Base-by-base conservation (phyloP, 2,113 vertebrate species). In the Mesembrinibis cayennensis region DNA sequence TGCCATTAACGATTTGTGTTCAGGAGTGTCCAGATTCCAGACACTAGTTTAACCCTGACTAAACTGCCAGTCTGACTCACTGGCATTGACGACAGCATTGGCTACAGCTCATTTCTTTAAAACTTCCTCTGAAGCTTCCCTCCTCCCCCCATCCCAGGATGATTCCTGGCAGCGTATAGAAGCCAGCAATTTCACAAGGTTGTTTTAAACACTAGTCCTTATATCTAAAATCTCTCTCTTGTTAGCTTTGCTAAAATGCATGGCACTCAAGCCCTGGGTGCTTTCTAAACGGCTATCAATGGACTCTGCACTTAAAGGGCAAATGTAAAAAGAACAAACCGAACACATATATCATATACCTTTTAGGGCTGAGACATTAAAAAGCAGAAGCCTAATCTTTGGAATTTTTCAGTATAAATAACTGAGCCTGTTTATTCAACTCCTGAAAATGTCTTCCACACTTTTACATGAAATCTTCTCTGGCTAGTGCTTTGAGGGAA, bases 401-500 rank as follows among this genome's bases (percentile, higher is more conserved):
- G 94, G 86, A 93, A 92, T 92, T 97, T 94, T 96, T 89, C 72
- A 89, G 44, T 87, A 67, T 90, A 95, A 94, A 92, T 95, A 96
- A 92, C 76, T 74, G 56, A 66, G 49, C 34, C 62, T 90, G 71
- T 95, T 92, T 93, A 93, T 92, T 90, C 63, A 91, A 74, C 65
- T 89, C 1, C 4, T 84, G 83, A 73, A 97, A 86, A 52, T 14
- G 40, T 89, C 86, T 95, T 93, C 44, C 76, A 84, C 16, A 5
- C 9, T 87, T 42, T 90, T n/a, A 66, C 21, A 38, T 30, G 27
- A 82, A 94, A 82, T 58, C 6, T 89, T 81, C 40, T 79, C 67
- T 74, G 62, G 29, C 22, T 47, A 36, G 44, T 27, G 16, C 36
- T 81, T 81, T 45, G 42, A 70, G 45, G 26, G 72, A 70, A 50